Conservation (phyloP, 2,113 vertebrate genomes). For the Notechis scutatus region DNA sequence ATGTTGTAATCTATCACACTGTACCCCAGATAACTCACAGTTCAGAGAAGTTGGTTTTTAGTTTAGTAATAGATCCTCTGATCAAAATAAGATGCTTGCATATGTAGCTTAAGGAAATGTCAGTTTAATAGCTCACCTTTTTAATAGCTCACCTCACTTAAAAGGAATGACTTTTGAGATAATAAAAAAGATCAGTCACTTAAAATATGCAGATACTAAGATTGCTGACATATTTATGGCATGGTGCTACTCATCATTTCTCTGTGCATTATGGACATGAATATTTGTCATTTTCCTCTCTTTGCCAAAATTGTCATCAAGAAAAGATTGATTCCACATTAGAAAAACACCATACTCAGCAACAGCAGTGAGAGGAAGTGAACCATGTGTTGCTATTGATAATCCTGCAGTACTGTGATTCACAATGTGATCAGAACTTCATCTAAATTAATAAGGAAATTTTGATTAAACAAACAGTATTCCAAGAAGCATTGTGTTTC, state of each 20-base stretch:
- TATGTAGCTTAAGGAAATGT: not conserved
- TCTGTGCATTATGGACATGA: not conserved
- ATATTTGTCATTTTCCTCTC: not conserved
- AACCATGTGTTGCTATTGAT: not conserved
- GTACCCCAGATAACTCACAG: not conserved
- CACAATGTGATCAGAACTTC: not conserved
- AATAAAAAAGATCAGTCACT: not conserved
- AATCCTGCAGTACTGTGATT: not conserved
- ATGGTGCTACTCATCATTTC: not conserved
- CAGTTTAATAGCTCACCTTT: not conserved
- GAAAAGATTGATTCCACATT: not conserved
- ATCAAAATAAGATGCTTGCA: not conserved
- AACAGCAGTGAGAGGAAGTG: not conserved
- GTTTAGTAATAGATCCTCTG: not conserved
- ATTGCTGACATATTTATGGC: not conserved
- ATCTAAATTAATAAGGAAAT: not conserved
- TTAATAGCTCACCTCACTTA: not conserved
- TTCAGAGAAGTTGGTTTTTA: conserved; percentile 2
- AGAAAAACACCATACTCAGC: not conserved
- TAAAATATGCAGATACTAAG: not conserved
- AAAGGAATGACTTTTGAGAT: not conserved
- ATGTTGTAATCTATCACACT: conserved; percentile 16
- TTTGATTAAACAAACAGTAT: not conserved
- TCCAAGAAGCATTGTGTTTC: not conserved
- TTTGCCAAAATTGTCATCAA: not conserved